Evolutionary conservation across 2,888 invertebrate species (phyloP).

Genomic region (Nemotelus nigrinus): DNA sequence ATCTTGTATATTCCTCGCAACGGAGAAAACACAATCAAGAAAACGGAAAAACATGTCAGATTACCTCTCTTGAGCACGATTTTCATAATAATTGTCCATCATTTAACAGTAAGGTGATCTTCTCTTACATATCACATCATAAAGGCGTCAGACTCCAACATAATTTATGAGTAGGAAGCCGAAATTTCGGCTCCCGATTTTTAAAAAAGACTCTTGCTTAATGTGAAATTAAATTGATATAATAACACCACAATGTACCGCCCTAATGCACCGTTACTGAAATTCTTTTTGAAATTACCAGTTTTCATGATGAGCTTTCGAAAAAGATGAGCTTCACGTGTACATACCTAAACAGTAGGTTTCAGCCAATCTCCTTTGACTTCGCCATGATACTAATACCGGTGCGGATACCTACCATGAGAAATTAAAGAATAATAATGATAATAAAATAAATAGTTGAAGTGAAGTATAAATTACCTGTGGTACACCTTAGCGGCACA

Average conservation of each 20-base stretch:
- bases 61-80: slow-evolving; percentile 20
- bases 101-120: slow-evolving; percentile 9
- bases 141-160: slow-evolving; percentile 9
- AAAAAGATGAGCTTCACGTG: slow-evolving; percentile 10
- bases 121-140: background rate
- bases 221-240: slow-evolving; percentile 40
- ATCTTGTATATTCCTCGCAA: no score
- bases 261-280: slow-evolving; percentile 29
- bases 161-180: slow-evolving; percentile 14
- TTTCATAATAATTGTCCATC: no score
- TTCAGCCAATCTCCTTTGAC: background rate
- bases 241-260: slow-evolving; percentile 30
- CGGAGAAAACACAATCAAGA: background rate
- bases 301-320: slow-evolving; percentile 15
- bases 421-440: slow-evolving; percentile 9
- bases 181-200: background rate
- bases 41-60: background rate
- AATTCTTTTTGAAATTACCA: slow-evolving; percentile 20
- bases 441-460: slow-evolving; percentile 8
- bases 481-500: background rate
- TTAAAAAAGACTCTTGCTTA: slow-evolving; percentile 11
- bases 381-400: background rate
- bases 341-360: no score
- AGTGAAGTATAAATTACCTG: slow-evolving; percentile 15
- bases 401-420: background rate